Percentiles rank a stretch among this genome's conserved stretches.
These are phyloP conservation scores for Caenorhabditis sp. DNA, from an alignment of 2,888 invertebrate genomes.

Conservation along the genomic window DNA sequence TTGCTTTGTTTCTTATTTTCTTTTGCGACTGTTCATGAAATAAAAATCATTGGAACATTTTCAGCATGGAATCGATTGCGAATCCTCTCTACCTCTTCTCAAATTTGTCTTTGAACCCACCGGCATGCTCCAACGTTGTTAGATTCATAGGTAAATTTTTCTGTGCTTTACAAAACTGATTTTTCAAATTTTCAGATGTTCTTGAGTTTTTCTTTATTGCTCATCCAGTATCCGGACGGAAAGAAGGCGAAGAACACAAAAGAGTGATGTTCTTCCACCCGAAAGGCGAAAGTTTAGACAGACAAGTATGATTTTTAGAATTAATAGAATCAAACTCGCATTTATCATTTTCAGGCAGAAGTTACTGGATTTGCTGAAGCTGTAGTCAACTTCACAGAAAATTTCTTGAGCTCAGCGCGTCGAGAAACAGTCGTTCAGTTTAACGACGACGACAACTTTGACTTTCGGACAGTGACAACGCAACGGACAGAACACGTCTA, in stretches of 20 bases:
- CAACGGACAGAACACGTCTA: constrained; percentile 69
- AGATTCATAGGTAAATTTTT: constrained; percentile 66
- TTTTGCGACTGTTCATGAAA: too few relatives aligned
- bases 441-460: constrained; percentile 56
- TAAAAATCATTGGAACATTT: too few relatives aligned
- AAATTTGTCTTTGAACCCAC: constrained; percentile 26
- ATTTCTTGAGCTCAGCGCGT: constrained; percentile 65
- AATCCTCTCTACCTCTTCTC: constrained; percentile 62
- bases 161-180: too few relatives aligned
- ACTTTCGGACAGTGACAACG: constrained; percentile 66
- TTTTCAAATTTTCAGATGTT: constrained; percentile 68
- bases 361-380: constrained; percentile 96
- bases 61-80: constrained; percentile 59
- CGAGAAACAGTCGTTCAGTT: constrained; percentile 27
- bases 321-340: neutral
- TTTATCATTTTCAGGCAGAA: constrained; percentile 86
- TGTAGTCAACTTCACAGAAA: constrained; percentile 93
- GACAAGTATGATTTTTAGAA: constrained; percentile 19
- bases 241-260: constrained; percentile 78
- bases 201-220: constrained; percentile 80
- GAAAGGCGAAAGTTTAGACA: constrained; percentile 70
- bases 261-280: constrained; percentile 79
- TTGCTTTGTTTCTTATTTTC: neutral
- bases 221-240: constrained; percentile 75
- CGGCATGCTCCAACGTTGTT: constrained; percentile 49